Evolutionary conservation across 2,888 invertebrate species (phyloP), one percentile per base, ranked within the genome.

Genomic region (Ischnus inquisitorius): DNA sequence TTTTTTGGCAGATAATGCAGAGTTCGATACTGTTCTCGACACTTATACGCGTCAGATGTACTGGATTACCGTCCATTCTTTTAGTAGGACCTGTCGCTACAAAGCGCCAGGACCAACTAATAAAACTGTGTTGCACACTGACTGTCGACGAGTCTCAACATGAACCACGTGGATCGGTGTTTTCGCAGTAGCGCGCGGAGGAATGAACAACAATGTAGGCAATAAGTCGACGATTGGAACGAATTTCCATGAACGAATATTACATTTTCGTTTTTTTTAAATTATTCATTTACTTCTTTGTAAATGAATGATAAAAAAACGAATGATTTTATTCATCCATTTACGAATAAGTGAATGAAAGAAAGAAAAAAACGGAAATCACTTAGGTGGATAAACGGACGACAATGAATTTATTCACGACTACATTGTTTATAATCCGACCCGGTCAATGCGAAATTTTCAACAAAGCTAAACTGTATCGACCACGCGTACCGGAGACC

Each of bases 1-100:
- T 48, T 34, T 43, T 34, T 60, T 62, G 60, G 62, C 81, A 81
- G 60, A 81, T 67, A 39, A 81, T 68, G 62, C 81, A 81, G 3
- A 62, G 2, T 14, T 65, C 43, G 10, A n/a, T 41, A n/a, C 16
- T 41, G 4, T 39, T 10, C 39, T 64, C 10, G 14, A 39, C 16
- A 34, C 2, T 64, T 41, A n/a, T 64, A 16, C 64, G 64, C 10
- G 41, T 64, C 16, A 64, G 41, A 39, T 19, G 39, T 16, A 64
- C 16, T 10, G 39, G n/a, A 64, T 34, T n/a, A 14, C 16, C 41
- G n/a, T 34, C 64, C 64, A 64, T 64, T 8, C 12, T 57, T 57
- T 57, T 25, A 10, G 8, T 25, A 57, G 12, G 25, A 51, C 51
- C n/a, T 51, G 51, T 16, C 28, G 60, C 60, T 25, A 60, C 60